phyloP scores from a whole-genome alignment of 2,113 vertebrate species.

The Triplophysa tibetana region DNA sequence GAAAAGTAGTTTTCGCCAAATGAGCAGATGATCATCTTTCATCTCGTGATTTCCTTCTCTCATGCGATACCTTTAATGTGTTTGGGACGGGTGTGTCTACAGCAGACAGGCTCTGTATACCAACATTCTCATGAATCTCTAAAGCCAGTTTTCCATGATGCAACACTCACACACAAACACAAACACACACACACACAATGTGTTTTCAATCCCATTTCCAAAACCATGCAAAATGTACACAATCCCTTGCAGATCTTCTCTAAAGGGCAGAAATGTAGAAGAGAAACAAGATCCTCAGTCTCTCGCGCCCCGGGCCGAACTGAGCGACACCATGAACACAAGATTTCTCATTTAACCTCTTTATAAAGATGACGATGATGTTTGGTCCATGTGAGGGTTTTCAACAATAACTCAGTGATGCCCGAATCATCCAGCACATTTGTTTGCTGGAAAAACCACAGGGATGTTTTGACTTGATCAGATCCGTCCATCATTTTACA shows the following conservation, averaged over 20 bases:
- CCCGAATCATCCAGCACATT: not conserved
- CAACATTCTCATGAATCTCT: not conserved
- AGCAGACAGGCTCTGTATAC: slow-evolving; percentile 9
- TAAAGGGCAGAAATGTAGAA: not conserved
- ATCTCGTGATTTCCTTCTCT: not conserved
- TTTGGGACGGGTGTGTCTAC: not conserved
- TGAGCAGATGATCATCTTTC: too few species aligned
- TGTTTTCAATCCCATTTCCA: slow-evolving; percentile 33
- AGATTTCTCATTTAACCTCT: not conserved
- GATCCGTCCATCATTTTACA: slow-evolving; percentile 25
- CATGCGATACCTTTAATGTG: not conserved
- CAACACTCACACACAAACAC: slow-evolving; percentile 2
- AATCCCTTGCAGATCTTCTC: slow-evolving; percentile 24
- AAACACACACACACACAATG: not conserved
- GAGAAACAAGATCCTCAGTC: slow-evolving; percentile 1
- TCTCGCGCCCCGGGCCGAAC: not conserved
- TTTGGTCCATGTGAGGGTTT: not conserved
- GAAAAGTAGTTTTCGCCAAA: too few species aligned
- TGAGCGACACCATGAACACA: not conserved
- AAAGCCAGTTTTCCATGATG: slow-evolving; percentile 43
- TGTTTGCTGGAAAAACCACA: not conserved
- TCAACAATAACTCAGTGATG: not conserved
- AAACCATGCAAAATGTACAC: slow-evolving; percentile 35
- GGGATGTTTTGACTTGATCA: not conserved
- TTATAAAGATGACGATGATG: not conserved